Evolutionary conservation across 1,140 invertebrate species (phyloP).

Genomic region (Oncopeltus fasciatus): DNA sequence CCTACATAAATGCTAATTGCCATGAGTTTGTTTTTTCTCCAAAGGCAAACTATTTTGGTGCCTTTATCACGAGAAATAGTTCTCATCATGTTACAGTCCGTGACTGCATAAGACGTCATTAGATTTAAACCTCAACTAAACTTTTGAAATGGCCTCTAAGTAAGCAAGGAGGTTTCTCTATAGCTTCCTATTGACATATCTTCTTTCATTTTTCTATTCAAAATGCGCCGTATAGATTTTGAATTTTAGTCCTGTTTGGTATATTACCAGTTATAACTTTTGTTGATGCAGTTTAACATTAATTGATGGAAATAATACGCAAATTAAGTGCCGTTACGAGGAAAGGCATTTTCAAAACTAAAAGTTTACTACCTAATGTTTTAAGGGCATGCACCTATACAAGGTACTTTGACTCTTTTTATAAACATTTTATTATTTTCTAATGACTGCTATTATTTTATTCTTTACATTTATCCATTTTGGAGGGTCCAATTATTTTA

Average conservation of each 20-base stretch:
- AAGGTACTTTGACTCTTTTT: background rate
- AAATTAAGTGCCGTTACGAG: background rate
- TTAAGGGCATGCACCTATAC: background rate
- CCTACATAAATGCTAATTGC: no score
- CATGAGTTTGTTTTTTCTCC: no score
- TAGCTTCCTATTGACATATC: no score
- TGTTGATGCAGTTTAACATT: background rate
- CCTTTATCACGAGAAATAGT: no score
- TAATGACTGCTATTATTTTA: background rate
- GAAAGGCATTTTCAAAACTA: background rate
- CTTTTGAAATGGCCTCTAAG: no score
- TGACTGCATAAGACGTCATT: no score
- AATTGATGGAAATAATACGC: background rate
- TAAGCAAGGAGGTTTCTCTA: background rate
- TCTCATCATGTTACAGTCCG: no score
- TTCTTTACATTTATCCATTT: background rate
- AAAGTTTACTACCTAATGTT: background rate
- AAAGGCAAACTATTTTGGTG: no score
- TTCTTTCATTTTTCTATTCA: background rate
- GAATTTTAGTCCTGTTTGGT: background rate
- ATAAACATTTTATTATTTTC: background rate
- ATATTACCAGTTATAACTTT: background rate
- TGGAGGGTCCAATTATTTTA: background rate
- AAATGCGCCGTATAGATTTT: background rate
- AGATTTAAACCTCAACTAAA: no score